Percentiles rank a stretch among this genome's conserved stretches.
These are phyloP conservation scores for Meteorus cinctellus DNA, from an alignment of 2,888 invertebrate species.

Conservation along the genomic window DNA sequence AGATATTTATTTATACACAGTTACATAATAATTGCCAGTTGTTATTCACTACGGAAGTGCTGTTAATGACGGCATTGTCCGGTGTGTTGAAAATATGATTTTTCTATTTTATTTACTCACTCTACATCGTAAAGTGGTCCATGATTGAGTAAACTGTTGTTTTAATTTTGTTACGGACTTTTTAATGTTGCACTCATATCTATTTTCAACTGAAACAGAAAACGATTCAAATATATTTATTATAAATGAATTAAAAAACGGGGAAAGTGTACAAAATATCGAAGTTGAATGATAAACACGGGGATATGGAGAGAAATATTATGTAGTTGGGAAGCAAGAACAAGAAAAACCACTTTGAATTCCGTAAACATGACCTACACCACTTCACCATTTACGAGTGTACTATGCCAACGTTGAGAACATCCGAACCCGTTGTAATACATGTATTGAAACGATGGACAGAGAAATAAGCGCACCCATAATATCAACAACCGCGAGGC, in stretches of 20 bases:
- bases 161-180: not conserved
- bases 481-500: slow-evolving; percentile 50
- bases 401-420: slow-evolving; percentile 24
- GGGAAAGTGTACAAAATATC: not conserved
- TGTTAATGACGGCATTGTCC: slow-evolving; percentile 17
- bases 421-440: slow-evolving; percentile 31
- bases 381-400: slow-evolving; percentile 43
- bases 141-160: not conserved
- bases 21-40: not conserved
- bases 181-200: not conserved
- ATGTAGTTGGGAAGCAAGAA: not conserved
- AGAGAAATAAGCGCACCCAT: slow-evolving; percentile 50
- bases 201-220: not conserved
- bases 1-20: not conserved
- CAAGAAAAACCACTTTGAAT: slow-evolving; percentile 47
- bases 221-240: not conserved
- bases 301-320: not conserved
- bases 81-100: not conserved
- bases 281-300: not conserved
- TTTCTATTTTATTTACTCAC: not conserved
- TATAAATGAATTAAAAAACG: not conserved
- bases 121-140: not conserved
- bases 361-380: slow-evolving; percentile 56
- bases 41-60: slow-evolving; percentile 9
- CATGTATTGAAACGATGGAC: slow-evolving; percentile 31